Percentiles rank a stretch among this genome's conserved stretches.
Conservation (phyloP, 2,797 vertebrate genomes). For the Myripristis murdjan region DNA sequence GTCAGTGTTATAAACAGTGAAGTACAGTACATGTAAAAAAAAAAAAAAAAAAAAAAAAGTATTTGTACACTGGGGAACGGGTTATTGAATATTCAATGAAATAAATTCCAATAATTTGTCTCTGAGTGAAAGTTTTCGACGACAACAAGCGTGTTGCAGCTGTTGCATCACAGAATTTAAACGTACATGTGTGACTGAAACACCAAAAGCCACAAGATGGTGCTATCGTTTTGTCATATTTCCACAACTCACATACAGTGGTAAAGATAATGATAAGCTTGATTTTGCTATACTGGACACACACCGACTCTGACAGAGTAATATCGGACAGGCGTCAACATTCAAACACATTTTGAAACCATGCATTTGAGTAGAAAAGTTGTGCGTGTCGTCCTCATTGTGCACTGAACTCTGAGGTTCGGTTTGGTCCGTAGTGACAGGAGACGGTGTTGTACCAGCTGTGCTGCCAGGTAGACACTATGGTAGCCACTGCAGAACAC, state of each 20-base stretch:
- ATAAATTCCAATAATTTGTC: too few species aligned
- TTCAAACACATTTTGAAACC: background rate
- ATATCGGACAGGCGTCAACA: background rate
- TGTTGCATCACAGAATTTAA: rapidly evolving
- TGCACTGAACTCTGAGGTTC: constrained; percentile 29
- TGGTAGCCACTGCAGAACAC: background rate
- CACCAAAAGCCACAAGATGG: background rate
- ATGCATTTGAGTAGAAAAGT: background rate
- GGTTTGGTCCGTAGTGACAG: constrained; percentile 39
- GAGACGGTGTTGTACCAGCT: background rate
- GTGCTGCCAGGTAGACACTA: background rate
- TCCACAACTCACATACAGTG: too few species aligned
- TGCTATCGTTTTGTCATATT: background rate
- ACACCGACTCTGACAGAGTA: background rate
- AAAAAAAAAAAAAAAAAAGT: too few species aligned
- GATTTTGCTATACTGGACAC: background rate
- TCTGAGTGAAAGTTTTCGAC: too few species aligned
- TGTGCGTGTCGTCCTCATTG: constrained; percentile 34
- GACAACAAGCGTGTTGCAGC: too few species aligned
- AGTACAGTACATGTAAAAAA: too few species aligned
- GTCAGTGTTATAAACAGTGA: too few species aligned
- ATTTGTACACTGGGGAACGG: too few species aligned
- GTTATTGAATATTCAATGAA: too few species aligned
- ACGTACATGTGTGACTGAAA: background rate
- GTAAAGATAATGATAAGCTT: background rate